Evolutionary conservation across 2,797 vertebrate genomes (phyloP).

Genomic region (Euphonia xanthogaster): DNA sequence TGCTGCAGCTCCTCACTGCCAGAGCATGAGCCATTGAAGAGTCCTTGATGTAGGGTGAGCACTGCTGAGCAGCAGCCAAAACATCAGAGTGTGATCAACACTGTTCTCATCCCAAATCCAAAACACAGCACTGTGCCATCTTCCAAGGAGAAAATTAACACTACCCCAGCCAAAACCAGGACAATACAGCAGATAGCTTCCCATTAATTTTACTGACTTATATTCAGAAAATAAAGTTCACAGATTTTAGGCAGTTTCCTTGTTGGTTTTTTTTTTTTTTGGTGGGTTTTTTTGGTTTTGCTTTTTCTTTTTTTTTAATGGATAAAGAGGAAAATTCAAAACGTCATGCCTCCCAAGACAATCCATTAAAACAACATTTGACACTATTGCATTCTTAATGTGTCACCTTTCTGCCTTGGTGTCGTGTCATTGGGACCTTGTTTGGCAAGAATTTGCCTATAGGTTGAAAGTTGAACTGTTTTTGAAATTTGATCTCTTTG

Average conservation of each 20-base stretch:
- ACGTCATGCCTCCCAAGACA: not conserved
- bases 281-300: not conserved
- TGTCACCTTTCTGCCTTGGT: not conserved
- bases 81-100: not conserved
- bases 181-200: not conserved
- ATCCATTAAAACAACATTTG: not conserved
- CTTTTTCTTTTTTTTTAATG: not conserved
- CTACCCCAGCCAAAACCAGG: not conserved
- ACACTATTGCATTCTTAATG: not conserved
- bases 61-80: not conserved
- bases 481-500: not conserved
- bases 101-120: not conserved
- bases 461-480: not conserved
- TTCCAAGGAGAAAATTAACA: not conserved
- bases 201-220: not conserved
- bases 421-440: not conserved
- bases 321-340: not conserved
- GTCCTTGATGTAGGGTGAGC: rapidly evolving
- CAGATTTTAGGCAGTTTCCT: not conserved
- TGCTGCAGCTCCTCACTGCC: not conserved
- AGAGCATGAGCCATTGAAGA: not conserved
- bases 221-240: not conserved
- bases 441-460: not conserved
- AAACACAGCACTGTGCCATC: not conserved
- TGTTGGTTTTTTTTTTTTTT: not conserved